Evolutionary conservation across 2,113 vertebrate genomes (phyloP).

Genomic region (Silurus glanis): DNA sequence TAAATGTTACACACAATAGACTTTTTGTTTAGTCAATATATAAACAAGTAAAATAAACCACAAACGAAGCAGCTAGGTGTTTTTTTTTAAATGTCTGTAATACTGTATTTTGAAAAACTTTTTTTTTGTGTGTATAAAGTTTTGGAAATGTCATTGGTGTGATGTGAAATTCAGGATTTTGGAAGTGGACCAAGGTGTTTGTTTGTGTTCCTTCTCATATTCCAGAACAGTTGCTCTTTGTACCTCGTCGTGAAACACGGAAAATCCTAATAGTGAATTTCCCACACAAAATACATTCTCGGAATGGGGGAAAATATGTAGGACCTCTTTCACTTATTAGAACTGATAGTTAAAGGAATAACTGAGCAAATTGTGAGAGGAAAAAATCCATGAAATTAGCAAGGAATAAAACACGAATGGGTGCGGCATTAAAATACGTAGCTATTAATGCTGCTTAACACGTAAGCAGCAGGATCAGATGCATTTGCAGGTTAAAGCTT

Average conservation of each 20-base stretch:
- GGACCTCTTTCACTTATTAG: not conserved
- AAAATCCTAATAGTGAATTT: not conserved
- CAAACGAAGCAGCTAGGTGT: not conserved
- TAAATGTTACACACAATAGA: not conserved
- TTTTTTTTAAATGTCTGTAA: not conserved
- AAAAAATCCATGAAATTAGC: not conserved
- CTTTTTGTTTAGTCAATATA: not conserved
- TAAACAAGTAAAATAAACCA: not conserved
- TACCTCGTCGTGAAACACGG: conserved; percentile 6
- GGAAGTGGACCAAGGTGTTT: not conserved
- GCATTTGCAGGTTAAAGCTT: not conserved
- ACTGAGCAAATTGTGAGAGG: not conserved
- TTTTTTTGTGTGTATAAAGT: not conserved
- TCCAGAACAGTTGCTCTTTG: conserved; percentile 26
- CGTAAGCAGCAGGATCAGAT: not conserved
- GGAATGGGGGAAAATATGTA: not conserved
- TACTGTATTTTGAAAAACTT: no score
- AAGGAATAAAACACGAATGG: not conserved
- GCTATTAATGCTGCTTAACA: no score
- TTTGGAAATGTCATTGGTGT: not conserved
- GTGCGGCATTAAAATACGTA: not conserved
- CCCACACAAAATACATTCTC: not conserved
- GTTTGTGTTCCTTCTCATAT: not conserved
- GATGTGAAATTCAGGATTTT: conserved; percentile 28
- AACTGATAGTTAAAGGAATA: not conserved